These are phyloP conservation scores for Shargacucullia verbasci DNA, from an alignment of 2,888 invertebrate genomes.

Conservation along the genomic window DNA sequence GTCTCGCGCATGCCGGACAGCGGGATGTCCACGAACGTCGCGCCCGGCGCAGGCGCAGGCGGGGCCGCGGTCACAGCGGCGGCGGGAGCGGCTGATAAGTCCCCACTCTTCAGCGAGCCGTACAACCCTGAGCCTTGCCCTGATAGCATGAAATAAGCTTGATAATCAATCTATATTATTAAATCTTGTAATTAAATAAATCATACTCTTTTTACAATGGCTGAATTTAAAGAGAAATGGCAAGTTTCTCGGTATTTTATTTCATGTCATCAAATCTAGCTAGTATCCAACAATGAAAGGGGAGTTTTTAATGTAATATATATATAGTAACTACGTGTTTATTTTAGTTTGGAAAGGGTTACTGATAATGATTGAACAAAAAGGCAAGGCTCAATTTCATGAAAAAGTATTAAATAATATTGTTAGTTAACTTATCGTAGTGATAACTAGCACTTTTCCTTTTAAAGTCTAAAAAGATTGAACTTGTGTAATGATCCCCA, in stretches of 20 bases:
- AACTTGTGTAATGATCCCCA: too few relatives aligned
- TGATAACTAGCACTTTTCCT: too few relatives aligned
- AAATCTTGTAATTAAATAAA: too few relatives aligned
- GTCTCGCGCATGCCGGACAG: conserved; percentile 95
- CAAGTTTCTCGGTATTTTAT: conserved; percentile 17
- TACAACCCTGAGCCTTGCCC: conserved; percentile 94
- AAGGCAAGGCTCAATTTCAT: too few relatives aligned
- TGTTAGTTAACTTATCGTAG: too few relatives aligned
- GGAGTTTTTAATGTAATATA: too few relatives aligned
- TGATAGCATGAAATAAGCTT: conserved; percentile 63
- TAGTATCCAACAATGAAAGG: conserved; percentile 1
- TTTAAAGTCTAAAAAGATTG: too few relatives aligned
- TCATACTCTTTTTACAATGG: too few relatives aligned
- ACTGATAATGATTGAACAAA: too few relatives aligned
- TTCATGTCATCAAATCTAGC: conserved; percentile 37
- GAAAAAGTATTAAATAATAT: too few relatives aligned
- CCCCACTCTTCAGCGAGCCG: conserved; percentile 95
- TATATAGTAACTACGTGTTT: not conserved
- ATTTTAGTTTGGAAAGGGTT: too few relatives aligned
- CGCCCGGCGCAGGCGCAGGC: conserved; percentile 80
- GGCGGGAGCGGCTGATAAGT: conserved; percentile 87
- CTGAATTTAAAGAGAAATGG: too few relatives aligned
- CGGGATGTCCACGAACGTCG: conserved; percentile 93
- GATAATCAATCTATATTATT: not conserved
- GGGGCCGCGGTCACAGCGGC: conserved; percentile 59